These are phyloP conservation scores for Tinamus major DNA, from an alignment of 2,797 vertebrate genomes.

Conservation along the genomic window DNA sequence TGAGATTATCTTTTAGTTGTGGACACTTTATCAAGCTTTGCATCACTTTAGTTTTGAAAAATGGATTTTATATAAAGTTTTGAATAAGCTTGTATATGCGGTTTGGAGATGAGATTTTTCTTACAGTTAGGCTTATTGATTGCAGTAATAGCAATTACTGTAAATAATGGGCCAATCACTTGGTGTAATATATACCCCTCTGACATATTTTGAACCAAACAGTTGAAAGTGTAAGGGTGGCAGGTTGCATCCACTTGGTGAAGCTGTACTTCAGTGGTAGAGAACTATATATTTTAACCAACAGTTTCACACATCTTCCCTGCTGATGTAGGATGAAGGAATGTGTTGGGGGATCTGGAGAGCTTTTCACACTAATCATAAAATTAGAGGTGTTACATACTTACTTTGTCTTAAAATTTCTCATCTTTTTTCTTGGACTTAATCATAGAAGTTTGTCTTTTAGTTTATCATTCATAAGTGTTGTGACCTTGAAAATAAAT, in stretches of 20 bases:
- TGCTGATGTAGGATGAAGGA: neutral
- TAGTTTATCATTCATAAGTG: neutral
- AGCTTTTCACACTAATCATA: neutral
- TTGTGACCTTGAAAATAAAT: neutral
- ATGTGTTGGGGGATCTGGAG: neutral
- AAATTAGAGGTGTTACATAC: neutral
- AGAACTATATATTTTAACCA: neutral
- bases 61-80: neutral
- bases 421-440: neutral
- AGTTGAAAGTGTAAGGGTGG: neutral
- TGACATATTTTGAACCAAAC: neutral
- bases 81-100: neutral
- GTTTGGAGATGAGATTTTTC: neutral
- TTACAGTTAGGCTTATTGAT: neutral
- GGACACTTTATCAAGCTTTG: neutral
- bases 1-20: neutral
- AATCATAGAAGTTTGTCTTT: neutral
- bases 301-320: neutral
- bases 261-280: neutral
- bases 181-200: neutral
- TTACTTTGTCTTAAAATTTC: accelerated
- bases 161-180: neutral
- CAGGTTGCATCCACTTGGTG: neutral
- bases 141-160: neutral
- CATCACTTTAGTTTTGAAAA: neutral